Base-by-base conservation (phyloP, 2,113 vertebrate genomes). In the Zeus faber region DNA sequence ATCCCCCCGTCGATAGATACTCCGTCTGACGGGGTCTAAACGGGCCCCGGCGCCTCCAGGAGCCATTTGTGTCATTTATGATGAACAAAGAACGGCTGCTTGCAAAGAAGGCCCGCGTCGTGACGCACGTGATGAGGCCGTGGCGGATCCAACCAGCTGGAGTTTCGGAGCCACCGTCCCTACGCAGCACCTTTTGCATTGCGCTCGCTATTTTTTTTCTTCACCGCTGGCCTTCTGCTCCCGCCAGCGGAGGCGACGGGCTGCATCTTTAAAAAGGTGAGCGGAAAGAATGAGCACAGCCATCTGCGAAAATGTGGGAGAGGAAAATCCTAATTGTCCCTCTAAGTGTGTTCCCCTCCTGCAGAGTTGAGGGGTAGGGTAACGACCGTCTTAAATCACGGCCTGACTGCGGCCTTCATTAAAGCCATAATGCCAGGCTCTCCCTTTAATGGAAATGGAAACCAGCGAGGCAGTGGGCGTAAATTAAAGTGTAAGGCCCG, bases 401-500 rank as follows among this genome's bases (percentile, higher is more conserved):
- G 73, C 70, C 75, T 64, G 74, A 82, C 82, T 64, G 59, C 62
- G 79, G 85, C 81, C 84, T 88, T 90, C 83, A 88, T 88, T 86
- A 88, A 81, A 90, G 82, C 85, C 87, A 84, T 89, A 86, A 88
- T 87, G 85, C 86, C 85, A 79, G 77, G 77, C 82, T 87, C 85
- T 79, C 81, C 74, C 76, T 88, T 84, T 88, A 88, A 89, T 90
- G 88, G 85, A 86, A 88, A 88, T 88, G 76, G 85, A 88, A 88
- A 72, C 67, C 67, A 51, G 77, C 62, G 52, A 80, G 82, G 81
- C 81, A 81, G 67, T 62, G 72, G 72, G 83, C 77, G 83, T 88
- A 87, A 88, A 89, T 88, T 86, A 88, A 84, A 84, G 85, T 79
- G 84, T 81, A 78, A 79, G 58, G 79, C 70, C 66, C 56, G 59